Conservation (phyloP, 2,888 invertebrate genomes). For the Drosophila glabriapex region DNA sequence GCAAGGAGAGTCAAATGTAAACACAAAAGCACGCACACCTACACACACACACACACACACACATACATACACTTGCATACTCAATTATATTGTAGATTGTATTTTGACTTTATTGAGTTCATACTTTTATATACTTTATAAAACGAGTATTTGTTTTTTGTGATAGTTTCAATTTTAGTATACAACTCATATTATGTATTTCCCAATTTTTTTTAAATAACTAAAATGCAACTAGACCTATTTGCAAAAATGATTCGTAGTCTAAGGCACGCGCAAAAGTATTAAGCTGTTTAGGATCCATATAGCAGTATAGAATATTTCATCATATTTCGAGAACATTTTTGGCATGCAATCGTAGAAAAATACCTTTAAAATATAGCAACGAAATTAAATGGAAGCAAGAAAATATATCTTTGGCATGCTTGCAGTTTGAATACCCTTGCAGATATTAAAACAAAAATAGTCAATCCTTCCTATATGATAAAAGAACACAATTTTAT, state of each 20-base stretch:
- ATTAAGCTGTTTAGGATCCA: constrained; percentile 57
- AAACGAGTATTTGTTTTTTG: constrained; percentile 78
- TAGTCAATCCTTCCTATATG: not conserved
- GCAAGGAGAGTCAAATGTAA: constrained; percentile 86
- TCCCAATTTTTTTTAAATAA: constrained; percentile 39
- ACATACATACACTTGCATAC: constrained; percentile 41
- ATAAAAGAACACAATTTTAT: not conserved
- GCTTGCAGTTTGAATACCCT: not conserved
- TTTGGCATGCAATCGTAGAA: constrained; percentile 69
- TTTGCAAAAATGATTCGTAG: constrained; percentile 48
- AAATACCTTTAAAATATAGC: constrained; percentile 43
- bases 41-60: constrained; percentile 54
- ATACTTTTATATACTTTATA: constrained; percentile 55
- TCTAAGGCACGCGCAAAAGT: constrained; percentile 71
- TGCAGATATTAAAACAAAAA: not conserved
- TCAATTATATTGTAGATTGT: constrained; percentile 46
- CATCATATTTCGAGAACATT: constrained; percentile 26
- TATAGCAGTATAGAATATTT: constrained; percentile 40
- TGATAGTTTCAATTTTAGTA: constrained; percentile 80
- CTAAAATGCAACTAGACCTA: constrained; percentile 49
- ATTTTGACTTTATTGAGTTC: constrained; percentile 53
- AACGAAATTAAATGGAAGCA: constrained; percentile 40
- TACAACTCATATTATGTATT: constrained; percentile 54
- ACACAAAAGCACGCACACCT: constrained; percentile 22
- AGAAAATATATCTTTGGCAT: constrained; percentile 6